Conservation (phyloP, 2,797 vertebrate species). For the Pteronotus mesoamericanus region DNA sequence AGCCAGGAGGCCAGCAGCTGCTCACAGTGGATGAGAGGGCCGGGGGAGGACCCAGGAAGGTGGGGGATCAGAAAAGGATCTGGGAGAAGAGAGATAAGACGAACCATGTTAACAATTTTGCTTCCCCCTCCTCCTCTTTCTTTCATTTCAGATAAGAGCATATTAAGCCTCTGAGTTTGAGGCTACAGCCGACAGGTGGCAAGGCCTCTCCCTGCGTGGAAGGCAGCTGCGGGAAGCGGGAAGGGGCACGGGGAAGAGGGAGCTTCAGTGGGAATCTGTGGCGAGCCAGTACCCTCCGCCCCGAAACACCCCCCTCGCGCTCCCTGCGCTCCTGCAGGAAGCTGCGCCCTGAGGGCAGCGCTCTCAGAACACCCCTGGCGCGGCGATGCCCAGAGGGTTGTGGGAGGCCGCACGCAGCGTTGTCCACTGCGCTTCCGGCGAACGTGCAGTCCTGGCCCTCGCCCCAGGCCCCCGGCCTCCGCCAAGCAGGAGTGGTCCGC, state of each 20-base stretch:
- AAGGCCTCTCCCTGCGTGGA: not conserved
- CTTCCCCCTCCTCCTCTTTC: constrained; percentile 13
- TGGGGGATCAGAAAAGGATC: constrained; percentile 35
- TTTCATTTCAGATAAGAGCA: constrained; percentile 72
- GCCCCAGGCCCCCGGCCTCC: no score
- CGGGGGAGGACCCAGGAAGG: not conserved
- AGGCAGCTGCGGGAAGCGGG: constrained; percentile 46
- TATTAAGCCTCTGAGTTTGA: constrained; percentile 67
- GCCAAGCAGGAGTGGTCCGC: no score
- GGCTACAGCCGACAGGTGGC: constrained; percentile 64
- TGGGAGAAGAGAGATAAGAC: constrained; percentile 30
- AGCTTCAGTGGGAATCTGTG: constrained; percentile 46
- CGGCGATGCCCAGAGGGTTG: not conserved
- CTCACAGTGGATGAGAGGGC: constrained; percentile 56
- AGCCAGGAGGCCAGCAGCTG: constrained; percentile 81
- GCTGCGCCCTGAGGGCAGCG: not conserved
- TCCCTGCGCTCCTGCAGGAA: not conserved
- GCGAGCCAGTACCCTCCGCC: not conserved
- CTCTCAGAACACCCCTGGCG: not conserved
- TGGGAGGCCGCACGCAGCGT: not conserved
- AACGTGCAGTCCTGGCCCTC: not conserved
- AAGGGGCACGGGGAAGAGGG: not conserved
- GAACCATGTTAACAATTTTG: constrained; percentile 64
- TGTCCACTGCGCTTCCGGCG: not conserved
- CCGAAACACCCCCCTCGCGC: not conserved